phyloP scores from a whole-genome alignment of 37 sponge, comb jelly and placozoan genomes.

The Cladorhizidae sp. region DNA sequence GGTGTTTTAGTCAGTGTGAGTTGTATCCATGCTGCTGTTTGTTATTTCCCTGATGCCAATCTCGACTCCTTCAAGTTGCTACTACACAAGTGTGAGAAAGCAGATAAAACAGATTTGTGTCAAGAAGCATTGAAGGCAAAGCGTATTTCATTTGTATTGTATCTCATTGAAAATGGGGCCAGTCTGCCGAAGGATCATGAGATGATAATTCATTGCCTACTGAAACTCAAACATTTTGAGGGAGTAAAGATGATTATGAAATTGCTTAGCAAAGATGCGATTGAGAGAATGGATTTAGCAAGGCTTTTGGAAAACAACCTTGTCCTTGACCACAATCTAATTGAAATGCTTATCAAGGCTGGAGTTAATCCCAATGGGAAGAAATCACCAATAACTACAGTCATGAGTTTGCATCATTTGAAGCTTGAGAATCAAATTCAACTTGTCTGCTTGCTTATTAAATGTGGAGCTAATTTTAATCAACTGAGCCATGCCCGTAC shows the following conservation, averaged over 20 bases:
- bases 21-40: constrained; percentile 3
- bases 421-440: background rate
- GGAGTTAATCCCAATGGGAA: constrained; percentile 24
- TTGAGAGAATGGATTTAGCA: constrained; percentile 19
- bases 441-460: constrained; percentile 28
- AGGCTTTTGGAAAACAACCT: constrained; percentile 5
- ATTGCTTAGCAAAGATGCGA: background rate
- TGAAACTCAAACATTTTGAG: constrained; percentile 14
- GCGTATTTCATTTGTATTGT: constrained; percentile 14
- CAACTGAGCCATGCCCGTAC: constrained; percentile 15
- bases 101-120: constrained; percentile 5
- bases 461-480: constrained; percentile 21
- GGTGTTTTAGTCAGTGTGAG: background rate
- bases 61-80: constrained; percentile 1
- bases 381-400: constrained; percentile 7
- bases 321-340: background rate
- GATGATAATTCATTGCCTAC: background rate
- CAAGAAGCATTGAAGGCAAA: constrained; percentile 18
- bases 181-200: background rate
- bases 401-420: background rate
- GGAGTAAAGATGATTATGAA: background rate
- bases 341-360: constrained; percentile 8
- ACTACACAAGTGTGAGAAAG: background rate
- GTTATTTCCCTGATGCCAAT: background rate
- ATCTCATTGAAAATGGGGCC: constrained; percentile 35